phyloP scores from a whole-genome alignment of 2,113 vertebrate genomes.

The Ptyas mucosa region DNA sequence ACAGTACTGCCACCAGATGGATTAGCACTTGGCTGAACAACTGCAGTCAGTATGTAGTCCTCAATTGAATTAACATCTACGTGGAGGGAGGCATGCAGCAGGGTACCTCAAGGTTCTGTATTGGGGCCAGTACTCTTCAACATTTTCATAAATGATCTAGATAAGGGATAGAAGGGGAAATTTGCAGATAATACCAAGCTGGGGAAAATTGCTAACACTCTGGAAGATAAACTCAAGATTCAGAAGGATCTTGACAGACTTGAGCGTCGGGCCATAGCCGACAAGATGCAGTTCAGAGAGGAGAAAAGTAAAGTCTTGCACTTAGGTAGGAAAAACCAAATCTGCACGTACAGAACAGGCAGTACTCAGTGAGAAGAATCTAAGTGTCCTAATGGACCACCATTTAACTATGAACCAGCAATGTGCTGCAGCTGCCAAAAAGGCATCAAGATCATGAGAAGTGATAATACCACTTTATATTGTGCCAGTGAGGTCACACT shows the following conservation, averaged over 20 bases:
- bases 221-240: background rate
- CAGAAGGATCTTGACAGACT: background rate
- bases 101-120: background rate
- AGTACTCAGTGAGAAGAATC: background rate
- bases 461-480: background rate
- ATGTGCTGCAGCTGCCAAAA: background rate
- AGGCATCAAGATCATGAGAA: background rate
- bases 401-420: background rate
- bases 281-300: background rate
- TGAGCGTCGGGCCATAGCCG: background rate
- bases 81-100: background rate
- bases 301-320: background rate
- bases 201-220: background rate
- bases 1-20: background rate
- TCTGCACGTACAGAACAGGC: background rate
- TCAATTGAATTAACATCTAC: background rate
- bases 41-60: background rate
- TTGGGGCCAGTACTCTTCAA: background rate
- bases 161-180: background rate
- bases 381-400: background rate
- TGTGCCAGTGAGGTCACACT: background rate
- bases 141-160: background rate
- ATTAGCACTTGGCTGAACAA: background rate
- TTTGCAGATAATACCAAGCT: background rate
- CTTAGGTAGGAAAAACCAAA: background rate